Evolutionary conservation across 2,888 invertebrate species (phyloP), one percentile per base, ranked within the genome.

Genomic region (Pandemis cinnamomeana): DNA sequence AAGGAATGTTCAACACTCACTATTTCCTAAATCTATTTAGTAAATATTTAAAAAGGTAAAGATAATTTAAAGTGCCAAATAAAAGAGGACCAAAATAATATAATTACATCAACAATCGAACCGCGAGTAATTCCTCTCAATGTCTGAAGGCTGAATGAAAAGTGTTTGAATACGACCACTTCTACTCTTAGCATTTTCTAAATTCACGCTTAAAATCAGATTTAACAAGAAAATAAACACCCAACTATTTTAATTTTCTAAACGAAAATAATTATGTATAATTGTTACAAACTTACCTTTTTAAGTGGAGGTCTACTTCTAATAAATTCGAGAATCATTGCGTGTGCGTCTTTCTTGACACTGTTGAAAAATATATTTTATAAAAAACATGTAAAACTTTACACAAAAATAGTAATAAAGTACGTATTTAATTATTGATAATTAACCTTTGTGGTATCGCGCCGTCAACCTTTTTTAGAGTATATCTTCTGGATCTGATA

Each of bases 241-340:
- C 2, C 20, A 20, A 1, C 20, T 20, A 20, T 20, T 20, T 20
- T 20, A 20, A 20, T 20, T 20, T 20, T 20, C 20, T 5, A 41
- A 5, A 20, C 20, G 61, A 5, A 67, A 48, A 62, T 46, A 20
- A 20, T 20, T 20, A 55, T 46, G 7, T 13, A 7, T 2, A 27
- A 63, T 1, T n/a, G 15, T 41, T 42, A 4, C 53, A 63, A 27
- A 61, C 91, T 89, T 91, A 97, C 98, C 95, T 98, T 98, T 94
- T 96, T 97, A 71, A 99, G 95, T 78, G 99, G 98, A 75, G 99
- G 99, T 87, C 99, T 95, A 86, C 98, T 98, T 88, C 99, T 95
- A 87, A 99, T 99, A 94, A 99, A 99, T 89, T 99, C 99, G 86
- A 99, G 95, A 87, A 99, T 99, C 92, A 99, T 96, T 76, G 97